Evolutionary conservation across 2,797 vertebrate species (phyloP).

Genomic region (Eulemur albifrons): DNA sequence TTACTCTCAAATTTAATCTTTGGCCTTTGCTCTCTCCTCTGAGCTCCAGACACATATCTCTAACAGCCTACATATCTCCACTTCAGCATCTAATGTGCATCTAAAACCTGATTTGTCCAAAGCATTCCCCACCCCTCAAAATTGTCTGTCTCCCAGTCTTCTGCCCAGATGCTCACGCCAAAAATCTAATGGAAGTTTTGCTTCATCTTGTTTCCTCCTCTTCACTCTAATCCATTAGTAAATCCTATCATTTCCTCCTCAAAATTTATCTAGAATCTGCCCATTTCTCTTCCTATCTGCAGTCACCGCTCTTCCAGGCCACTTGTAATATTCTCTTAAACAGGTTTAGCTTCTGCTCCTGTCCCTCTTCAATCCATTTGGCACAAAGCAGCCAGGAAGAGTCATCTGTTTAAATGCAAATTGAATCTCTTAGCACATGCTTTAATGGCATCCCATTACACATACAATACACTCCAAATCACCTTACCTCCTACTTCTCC

Average conservation of each 20-base stretch:
- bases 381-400: neutral
- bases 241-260: neutral
- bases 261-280: neutral
- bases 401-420: neutral
- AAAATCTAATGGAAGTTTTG: neutral
- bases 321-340: neutral
- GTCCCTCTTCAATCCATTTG: neutral
- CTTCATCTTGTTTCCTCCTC: neutral
- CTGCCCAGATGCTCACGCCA: neutral
- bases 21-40: neutral
- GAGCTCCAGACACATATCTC: neutral
- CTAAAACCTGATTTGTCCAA: neutral
- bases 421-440: neutral
- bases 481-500: neutral
- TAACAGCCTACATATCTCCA: neutral
- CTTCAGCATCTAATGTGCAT: neutral
- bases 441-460: neutral
- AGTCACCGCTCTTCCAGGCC: neutral
- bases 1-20: neutral
- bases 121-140: neutral
- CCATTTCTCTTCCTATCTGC: neutral
- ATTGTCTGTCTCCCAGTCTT: neutral
- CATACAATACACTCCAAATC: neutral
- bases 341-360: neutral
- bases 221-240: neutral